Evolutionary conservation across 2,888 invertebrate genomes (phyloP), one percentile per base, ranked within the genome.

Genomic region (Synergus umbraculus): DNA sequence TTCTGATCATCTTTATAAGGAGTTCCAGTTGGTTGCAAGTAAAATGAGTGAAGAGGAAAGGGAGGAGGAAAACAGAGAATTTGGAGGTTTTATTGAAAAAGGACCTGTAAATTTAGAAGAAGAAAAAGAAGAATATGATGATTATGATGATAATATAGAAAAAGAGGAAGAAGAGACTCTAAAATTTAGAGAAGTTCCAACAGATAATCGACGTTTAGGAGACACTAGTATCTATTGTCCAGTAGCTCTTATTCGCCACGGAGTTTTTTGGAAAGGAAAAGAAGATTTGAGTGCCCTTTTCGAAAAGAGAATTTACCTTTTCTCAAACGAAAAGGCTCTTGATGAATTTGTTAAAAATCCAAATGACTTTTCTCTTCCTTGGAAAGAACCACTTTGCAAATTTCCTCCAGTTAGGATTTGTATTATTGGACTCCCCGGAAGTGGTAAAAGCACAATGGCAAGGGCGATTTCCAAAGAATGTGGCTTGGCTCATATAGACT

Each of bases 181-280:
- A 18, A 88, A 88, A 73, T 85, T 84, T 41, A 82, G 85, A 77
- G 76, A 79, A 46, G 60, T 88, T 86, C 78, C 89, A 88, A 86
- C 88, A 86, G 78, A 88, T 86, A 89, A 90, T 63, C 88, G 93
- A 76, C 91, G 91, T 80, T 93, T 94, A 78, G 94, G 95, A n/a
- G 94, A 94, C 88, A 94, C 94, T 1, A 92, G 92, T 82, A 86
- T 92, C 84, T 95, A 93, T 86, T 96, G 96, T 87, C 95, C 96
- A 0, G 93, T 95, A 49, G 92, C 94, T n/a, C 94, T 93, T 86
- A 90, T 91, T 78, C 92, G 94, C 63, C 88, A 94, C 84, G 92
- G 93, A 64, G 92, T 94, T 12, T 88, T 95, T 29, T 94, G 95
- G 94, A 93, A 93, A 90, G 95, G 95, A n/a, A 94, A 94, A 88